phyloP scores from a whole-genome alignment of 2,797 vertebrate species.

The Spea hammondii region DNA sequence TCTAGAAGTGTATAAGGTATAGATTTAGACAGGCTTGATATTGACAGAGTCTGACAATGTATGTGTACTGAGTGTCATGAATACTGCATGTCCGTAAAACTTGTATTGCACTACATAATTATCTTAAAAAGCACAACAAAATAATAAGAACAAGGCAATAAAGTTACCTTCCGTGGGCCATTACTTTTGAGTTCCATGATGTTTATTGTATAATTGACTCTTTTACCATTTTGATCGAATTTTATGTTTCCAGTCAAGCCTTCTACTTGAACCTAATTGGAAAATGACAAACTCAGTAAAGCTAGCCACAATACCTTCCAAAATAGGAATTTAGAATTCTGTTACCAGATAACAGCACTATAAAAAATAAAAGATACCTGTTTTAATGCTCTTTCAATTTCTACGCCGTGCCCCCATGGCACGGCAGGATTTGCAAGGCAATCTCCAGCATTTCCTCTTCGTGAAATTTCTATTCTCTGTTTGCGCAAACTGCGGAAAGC shows the following conservation, averaged over 20 bases:
- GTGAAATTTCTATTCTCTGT: conserved; percentile 91
- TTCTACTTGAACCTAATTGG: conserved; percentile 87
- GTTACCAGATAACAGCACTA: too few relatives aligned
- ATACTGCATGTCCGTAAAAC: too few relatives aligned
- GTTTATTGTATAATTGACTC: conserved; percentile 96
- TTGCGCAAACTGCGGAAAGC: conserved; percentile 95
- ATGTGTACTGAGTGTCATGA: too few relatives aligned
- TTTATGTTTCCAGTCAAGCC: conserved; percentile 97
- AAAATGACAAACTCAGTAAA: conserved; percentile 46
- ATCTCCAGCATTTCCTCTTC: conserved; percentile 91
- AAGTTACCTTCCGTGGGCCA: conserved; percentile 90
- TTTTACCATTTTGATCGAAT: conserved; percentile 96
- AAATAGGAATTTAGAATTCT: not conserved
- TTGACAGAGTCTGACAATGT: too few relatives aligned
- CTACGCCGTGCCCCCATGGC: conserved; percentile 95
- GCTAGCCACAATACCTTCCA: too few relatives aligned
- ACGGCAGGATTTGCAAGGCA: conserved; percentile 97
- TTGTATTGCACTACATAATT: too few relatives aligned
- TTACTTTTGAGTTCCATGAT: conserved; percentile 97
- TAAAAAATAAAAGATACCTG: conserved; percentile 71
- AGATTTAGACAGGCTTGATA: too few relatives aligned
- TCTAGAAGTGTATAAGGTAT: too few relatives aligned
- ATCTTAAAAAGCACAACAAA: too few relatives aligned
- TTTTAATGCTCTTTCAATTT: conserved; percentile 96
- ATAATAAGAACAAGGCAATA: too few relatives aligned